phyloP scores from a whole-genome alignment of 2,113 vertebrate species.

The Amphilophus citrinellus region DNA sequence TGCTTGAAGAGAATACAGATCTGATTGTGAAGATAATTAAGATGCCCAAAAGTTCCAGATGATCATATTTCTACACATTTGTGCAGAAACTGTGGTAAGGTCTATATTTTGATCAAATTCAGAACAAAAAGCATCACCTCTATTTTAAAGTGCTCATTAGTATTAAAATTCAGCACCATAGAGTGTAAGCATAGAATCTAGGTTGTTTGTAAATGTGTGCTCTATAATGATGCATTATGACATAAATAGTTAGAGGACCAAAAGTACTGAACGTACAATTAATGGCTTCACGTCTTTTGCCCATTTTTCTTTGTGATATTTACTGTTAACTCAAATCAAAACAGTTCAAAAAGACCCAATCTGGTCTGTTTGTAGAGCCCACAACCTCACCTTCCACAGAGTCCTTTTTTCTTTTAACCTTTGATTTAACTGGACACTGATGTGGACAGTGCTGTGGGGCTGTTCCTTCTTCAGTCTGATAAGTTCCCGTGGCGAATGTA shows the following conservation, averaged over 20 bases:
- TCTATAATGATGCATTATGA: too few species aligned
- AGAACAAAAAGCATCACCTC: accelerated
- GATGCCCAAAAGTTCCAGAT: constrained; percentile 2
- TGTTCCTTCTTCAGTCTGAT: constrained; percentile 1
- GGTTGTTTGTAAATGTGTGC: neutral
- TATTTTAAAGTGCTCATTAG: neutral
- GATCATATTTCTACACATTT: neutral
- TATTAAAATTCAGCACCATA: accelerated
- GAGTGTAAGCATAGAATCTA: neutral
- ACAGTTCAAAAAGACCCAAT: neutral
- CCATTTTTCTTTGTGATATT: neutral
- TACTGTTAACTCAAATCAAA: neutral
- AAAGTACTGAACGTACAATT: neutral
- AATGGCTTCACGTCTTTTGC: neutral
- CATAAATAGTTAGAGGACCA: neutral
- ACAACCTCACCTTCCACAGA: neutral
- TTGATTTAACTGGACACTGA: neutral
- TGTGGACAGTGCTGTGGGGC: neutral
- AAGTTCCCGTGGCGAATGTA: neutral
- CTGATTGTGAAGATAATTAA: constrained; percentile 15
- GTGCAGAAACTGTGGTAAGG: neutral
- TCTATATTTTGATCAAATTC: neutral
- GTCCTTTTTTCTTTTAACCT: neutral
- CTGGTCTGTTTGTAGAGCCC: neutral
- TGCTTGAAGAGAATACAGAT: neutral